Percentiles rank a stretch among this genome's conserved stretches.
Conservation (phyloP, 2,888 invertebrate species). For the Thalpophila matura region DNA sequence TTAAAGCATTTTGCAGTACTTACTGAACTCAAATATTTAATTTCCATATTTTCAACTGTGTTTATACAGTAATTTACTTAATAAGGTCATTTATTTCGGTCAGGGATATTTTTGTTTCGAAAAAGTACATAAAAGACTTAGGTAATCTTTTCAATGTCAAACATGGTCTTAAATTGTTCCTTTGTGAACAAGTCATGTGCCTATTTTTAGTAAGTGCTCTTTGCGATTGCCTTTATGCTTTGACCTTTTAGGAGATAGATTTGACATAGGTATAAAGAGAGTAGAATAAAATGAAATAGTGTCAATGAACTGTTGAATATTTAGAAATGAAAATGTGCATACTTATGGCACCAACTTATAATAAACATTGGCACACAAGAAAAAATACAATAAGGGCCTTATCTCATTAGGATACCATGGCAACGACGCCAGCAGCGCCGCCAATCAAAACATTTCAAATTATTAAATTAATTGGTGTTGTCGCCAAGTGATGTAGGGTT, state of each 20-base stretch:
- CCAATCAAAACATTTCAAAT: too few species aligned
- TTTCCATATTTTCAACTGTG: constrained; percentile 40
- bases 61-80: constrained; percentile 47
- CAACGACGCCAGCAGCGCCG: too few species aligned
- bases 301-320: constrained; percentile 1
- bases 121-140: constrained; percentile 59
- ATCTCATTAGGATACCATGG: too few species aligned
- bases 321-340: constrained; percentile 6
- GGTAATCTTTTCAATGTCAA: constrained; percentile 52
- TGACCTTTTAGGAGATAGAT: constrained; percentile 34
- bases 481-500: too few species aligned
- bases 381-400: too few species aligned
- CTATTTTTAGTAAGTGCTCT: constrained; percentile 60
- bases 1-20: constrained; percentile 49
- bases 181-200: constrained; percentile 59
- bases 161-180: constrained; percentile 35
- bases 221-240: constrained; percentile 29
- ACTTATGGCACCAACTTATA: constrained; percentile 5
- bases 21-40: constrained; percentile 42
- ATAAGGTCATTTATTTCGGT: constrained; percentile 63
- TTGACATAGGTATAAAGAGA: constrained; percentile 43
- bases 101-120: constrained; percentile 58
- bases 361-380: too few species aligned
- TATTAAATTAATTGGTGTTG: too few species aligned
- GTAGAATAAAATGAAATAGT: constrained; percentile 29